phyloP scores from a whole-genome alignment of 2,113 vertebrate genomes.

The Dendropsophus ebraccatus region DNA sequence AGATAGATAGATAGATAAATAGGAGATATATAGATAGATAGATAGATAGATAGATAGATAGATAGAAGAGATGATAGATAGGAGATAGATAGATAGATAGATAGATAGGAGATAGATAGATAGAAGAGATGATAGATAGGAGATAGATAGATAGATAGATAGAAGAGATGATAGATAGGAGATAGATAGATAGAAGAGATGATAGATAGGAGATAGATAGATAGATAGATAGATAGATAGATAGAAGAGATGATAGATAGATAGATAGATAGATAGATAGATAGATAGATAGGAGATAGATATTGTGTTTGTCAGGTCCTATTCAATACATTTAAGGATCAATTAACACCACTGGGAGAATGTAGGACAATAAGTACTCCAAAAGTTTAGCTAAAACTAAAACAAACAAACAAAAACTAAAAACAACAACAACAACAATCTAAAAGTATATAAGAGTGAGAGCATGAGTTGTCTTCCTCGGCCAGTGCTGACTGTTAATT shows the following conservation, averaged over 20 bases:
- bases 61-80: not conserved
- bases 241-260: too few relatives aligned
- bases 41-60: not conserved
- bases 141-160: slow-evolving; percentile 10
- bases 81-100: not conserved
- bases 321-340: slow-evolving; percentile 38
- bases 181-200: not conserved
- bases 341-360: slow-evolving; percentile 44
- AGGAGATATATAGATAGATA: not conserved
- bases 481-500: slow-evolving; percentile 66
- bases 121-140: not conserved
- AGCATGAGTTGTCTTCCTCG: slow-evolving; percentile 48
- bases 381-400: slow-evolving; percentile 26
- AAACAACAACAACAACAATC: slow-evolving; percentile 11
- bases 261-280: not conserved
- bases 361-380: slow-evolving; percentile 26
- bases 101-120: not conserved
- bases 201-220: slow-evolving; percentile 9
- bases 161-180: not conserved
- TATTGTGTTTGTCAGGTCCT: not conserved
- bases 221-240: too few relatives aligned
- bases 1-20: slow-evolving; percentile 1
- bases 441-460: slow-evolving; percentile 31
- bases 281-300: slow-evolving; percentile 21
- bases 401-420: too few relatives aligned